These are phyloP conservation scores for Phragmatobia fuliginosa DNA, from an alignment of 2,888 invertebrate genomes.

Conservation along the genomic window DNA sequence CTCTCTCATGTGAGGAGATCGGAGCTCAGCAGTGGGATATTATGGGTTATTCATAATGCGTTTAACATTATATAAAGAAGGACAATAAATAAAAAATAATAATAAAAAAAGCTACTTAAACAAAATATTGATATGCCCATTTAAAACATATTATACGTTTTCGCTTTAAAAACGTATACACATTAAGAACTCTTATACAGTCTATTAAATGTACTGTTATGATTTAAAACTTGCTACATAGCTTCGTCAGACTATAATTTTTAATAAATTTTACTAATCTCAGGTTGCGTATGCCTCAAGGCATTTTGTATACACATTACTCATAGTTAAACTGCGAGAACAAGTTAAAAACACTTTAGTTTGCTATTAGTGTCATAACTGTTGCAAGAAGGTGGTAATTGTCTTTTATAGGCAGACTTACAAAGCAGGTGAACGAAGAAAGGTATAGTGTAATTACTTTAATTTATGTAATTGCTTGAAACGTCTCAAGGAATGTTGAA, in stretches of 20 bases:
- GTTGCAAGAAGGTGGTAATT: slow-evolving; percentile 2
- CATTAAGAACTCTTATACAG: background rate
- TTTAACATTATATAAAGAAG: no score
- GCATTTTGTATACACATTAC: background rate
- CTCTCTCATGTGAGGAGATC: no score
- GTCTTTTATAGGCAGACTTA: background rate
- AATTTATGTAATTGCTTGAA: background rate
- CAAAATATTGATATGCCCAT: no score
- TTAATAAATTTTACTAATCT: background rate
- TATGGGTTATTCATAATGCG: no score
- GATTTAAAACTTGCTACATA: background rate
- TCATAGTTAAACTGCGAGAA: background rate
- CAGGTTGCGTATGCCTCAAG: background rate
- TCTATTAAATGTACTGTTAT: background rate
- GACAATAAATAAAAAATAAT: no score
- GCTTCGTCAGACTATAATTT: background rate
- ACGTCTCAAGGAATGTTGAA: background rate
- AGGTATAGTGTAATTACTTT: background rate
- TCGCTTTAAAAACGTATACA: no score
- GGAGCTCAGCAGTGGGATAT: no score
- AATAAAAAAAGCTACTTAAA: no score
- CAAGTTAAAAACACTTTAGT: background rate
- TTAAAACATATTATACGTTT: no score
- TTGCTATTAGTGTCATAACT: slow-evolving; percentile 4
- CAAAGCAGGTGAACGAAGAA: background rate